Conservation (phyloP, 1,140 invertebrate species). For the Catajapyx aquilonaris region DNA sequence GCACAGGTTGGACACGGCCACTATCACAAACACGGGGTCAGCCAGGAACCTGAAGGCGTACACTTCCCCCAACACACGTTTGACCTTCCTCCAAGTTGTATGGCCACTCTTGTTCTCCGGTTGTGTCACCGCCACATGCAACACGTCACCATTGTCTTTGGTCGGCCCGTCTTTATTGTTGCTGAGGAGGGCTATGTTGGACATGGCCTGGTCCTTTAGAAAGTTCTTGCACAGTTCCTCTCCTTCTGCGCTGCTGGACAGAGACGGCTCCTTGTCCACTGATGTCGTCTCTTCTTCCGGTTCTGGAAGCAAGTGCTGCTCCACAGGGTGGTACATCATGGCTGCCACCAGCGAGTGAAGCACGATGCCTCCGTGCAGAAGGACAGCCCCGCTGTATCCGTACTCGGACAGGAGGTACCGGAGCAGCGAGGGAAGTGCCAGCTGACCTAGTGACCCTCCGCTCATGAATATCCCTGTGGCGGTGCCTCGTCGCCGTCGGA, state of each 20-base stretch:
- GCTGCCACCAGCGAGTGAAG: constrained; percentile 14
- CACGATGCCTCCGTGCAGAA: constrained; percentile 17
- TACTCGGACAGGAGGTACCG: constrained; percentile 7
- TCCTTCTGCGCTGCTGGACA: too few species aligned
- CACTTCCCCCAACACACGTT: too few species aligned
- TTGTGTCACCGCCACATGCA: too few species aligned
- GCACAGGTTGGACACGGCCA: neutral
- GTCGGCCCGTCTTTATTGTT: too few species aligned
- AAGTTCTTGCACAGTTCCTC: too few species aligned
- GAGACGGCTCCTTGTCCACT: too few species aligned
- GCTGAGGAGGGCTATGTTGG: too few species aligned
- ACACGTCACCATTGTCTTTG: too few species aligned
- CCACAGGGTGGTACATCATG: constrained; percentile 13
- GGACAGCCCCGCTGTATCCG: constrained; percentile 10
- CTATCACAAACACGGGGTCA: neutral
- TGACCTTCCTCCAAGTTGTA: too few species aligned
- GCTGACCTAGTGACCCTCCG: constrained; percentile 15
- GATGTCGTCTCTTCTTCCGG: neutral
- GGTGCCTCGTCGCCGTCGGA: constrained; percentile 13
- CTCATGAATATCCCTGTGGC: constrained; percentile 17
- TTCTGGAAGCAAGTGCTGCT: constrained; percentile 8
- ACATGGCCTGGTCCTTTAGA: too few species aligned
- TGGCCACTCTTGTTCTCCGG: too few species aligned
- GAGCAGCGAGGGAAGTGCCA: constrained; percentile 14
- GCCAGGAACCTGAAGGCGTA: neutral